A percentile compares a stretch with the other conserved stretches of the same genome.
Conservation (phyloP, 2,113 vertebrate genomes). For the Glaucidium brasilianum region DNA sequence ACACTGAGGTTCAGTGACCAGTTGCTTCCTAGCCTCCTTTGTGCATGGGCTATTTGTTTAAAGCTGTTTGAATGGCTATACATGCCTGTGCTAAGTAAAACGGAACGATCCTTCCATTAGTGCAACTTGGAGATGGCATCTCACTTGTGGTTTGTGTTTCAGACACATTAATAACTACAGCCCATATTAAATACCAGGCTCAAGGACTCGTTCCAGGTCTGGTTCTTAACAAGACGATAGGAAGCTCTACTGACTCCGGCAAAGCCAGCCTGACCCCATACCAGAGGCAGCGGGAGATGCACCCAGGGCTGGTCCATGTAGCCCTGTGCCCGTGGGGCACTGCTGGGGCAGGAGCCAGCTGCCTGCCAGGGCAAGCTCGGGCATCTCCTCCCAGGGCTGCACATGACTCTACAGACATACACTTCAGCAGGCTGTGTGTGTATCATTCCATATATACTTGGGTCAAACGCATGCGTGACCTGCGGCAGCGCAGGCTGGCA, state of each 20-base stretch:
- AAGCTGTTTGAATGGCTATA: neutral
- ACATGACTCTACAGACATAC: neutral
- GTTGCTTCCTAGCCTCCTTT: neutral
- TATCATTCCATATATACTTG: fast-evolving
- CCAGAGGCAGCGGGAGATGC: fast-evolving
- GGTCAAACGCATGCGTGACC: neutral
- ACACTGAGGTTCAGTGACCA: neutral
- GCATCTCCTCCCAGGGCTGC: neutral
- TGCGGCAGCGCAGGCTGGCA: neutral
- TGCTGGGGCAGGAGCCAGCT: neutral
- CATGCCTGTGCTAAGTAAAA: neutral
- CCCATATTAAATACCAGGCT: neutral
- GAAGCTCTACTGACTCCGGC: neutral
- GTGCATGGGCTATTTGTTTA: neutral
- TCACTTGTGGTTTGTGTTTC: neutral
- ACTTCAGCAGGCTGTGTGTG: fast-evolving
- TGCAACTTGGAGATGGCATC: neutral
- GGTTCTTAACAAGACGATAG: neutral
- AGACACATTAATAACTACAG: neutral
- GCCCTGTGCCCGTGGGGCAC: neutral
- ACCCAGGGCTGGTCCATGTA: neutral
- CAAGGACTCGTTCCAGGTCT: neutral
- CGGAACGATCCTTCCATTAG: neutral
- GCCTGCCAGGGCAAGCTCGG: neutral
- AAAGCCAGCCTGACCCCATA: fast-evolving